Conservation (phyloP, 2,113 vertebrate species). For the Myrmecophaga tridactyla region DNA sequence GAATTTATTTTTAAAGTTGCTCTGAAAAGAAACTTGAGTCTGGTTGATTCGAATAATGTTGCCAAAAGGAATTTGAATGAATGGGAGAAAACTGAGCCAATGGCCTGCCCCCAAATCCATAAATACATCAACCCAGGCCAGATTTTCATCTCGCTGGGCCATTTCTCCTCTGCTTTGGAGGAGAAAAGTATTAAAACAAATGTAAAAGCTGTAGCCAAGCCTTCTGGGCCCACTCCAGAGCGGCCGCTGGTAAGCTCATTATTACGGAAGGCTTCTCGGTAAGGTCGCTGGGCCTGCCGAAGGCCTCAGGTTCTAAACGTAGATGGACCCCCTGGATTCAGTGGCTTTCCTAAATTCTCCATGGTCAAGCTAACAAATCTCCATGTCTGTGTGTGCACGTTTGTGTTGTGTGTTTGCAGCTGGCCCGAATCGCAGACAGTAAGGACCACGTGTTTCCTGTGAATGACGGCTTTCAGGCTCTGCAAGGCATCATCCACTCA, state of each 20-base stretch:
- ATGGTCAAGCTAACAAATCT: neutral
- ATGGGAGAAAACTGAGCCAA: conserved; percentile 63
- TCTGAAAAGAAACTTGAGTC: conserved; percentile 44
- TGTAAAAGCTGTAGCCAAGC: neutral
- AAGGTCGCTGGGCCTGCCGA: neutral
- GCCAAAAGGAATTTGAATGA: conserved; percentile 62
- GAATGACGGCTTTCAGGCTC: conserved; percentile 96
- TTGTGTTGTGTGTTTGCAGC: conserved; percentile 79
- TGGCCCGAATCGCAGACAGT: conserved; percentile 98
- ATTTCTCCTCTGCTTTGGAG: conserved; percentile 51
- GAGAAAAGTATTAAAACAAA: conserved; percentile 72
- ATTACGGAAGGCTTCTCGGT: neutral
- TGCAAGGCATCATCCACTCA: conserved; percentile 96
- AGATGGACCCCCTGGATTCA: neutral
- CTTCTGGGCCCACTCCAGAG: conserved; percentile 38
- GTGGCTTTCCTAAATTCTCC: neutral
- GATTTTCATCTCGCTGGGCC: conserved; percentile 48
- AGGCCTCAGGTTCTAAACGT: neutral
- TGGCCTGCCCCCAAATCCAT: conserved; percentile 51
- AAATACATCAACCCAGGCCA: conserved; percentile 49
- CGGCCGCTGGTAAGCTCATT: conserved; percentile 67
- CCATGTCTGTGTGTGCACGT: neutral
- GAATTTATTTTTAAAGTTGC: conserved; percentile 47
- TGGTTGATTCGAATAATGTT: conserved; percentile 39
- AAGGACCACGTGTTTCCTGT: conserved; percentile 98